phyloP scores from a whole-genome alignment of 2,888 invertebrate genomes.

The Synergus laeviventris region DNA sequence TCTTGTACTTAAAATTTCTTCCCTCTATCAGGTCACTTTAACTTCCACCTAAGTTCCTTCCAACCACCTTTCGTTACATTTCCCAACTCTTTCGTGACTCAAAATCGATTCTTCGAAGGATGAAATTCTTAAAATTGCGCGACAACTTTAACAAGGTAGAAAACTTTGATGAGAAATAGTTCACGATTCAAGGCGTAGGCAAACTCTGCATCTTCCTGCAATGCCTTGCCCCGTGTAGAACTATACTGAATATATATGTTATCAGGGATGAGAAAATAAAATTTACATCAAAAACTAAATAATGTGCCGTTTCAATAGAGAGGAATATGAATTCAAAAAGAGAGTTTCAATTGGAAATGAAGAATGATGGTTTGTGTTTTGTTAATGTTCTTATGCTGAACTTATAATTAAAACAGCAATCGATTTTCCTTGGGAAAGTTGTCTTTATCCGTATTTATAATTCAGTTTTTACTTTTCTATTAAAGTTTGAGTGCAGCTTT shows the following conservation, averaged over 20 bases:
- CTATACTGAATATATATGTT: conserved; percentile 19
- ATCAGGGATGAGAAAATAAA: not conserved
- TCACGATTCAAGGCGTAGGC: conserved; percentile 33
- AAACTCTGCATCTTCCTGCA: conserved; percentile 11
- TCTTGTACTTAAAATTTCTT: not conserved
- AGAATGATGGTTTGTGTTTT: too few relatives aligned
- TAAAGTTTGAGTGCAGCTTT: not conserved
- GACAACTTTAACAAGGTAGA: conserved; percentile 49
- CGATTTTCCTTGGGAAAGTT: not conserved
- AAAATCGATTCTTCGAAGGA: conserved; percentile 42
- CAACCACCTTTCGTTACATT: not conserved
- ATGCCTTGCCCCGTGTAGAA: not conserved
- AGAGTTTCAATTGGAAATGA: not conserved
- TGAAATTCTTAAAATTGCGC: conserved; percentile 48
- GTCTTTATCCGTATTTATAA: not conserved
- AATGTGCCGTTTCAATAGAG: not conserved
- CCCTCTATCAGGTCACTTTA: not conserved
- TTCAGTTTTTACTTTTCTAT: conserved; percentile 2
- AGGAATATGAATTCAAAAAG: not conserved
- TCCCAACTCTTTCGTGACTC: not conserved
- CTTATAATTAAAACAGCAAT: not conserved
- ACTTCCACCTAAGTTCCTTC: not conserved
- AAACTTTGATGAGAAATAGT: conserved; percentile 46
- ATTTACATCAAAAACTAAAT: conserved; percentile 14
- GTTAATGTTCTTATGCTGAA: too few relatives aligned